Evolutionary conservation across 1,140 invertebrate genomes (phyloP).

Genomic region (Luehdorfia chinensis): DNA sequence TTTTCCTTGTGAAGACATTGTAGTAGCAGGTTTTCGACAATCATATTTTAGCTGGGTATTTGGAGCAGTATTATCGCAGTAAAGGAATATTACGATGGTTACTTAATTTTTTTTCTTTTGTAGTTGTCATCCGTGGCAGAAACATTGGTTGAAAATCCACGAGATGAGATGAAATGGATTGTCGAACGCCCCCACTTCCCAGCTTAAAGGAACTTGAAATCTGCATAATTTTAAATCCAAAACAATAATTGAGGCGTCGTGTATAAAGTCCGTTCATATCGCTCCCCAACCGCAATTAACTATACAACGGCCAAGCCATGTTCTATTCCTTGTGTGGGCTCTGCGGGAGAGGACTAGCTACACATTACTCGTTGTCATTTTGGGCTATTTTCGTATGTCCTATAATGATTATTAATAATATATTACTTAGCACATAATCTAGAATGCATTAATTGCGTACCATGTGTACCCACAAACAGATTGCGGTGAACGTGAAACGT

Average conservation of each 20-base stretch:
- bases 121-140: no score
- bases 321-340: conserved; percentile 31
- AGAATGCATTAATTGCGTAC: background rate
- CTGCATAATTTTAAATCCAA: no score
- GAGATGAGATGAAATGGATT: no score
- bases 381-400: conserved; percentile 27
- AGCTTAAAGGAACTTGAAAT: no score
- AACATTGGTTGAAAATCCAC: no score
- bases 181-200: no score
- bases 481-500: conserved; percentile 34
- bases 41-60: background rate
- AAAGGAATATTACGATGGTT: no score
- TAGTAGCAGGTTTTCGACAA: background rate
- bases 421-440: background rate
- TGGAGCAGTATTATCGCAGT: background rate
- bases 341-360: conserved; percentile 43
- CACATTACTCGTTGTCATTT: conserved; percentile 21
- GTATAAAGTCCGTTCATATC: no score
- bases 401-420: conserved; percentile 16
- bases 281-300: conserved; percentile 25
- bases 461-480: conserved; percentile 13
- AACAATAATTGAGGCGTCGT: no score
- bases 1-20: conserved; percentile 6
- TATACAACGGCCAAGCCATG: conserved; percentile 32
- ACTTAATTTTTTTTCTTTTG: no score